phyloP scores from a whole-genome alignment of 2,797 vertebrate genomes.

The Clarias platycephalus region DNA sequence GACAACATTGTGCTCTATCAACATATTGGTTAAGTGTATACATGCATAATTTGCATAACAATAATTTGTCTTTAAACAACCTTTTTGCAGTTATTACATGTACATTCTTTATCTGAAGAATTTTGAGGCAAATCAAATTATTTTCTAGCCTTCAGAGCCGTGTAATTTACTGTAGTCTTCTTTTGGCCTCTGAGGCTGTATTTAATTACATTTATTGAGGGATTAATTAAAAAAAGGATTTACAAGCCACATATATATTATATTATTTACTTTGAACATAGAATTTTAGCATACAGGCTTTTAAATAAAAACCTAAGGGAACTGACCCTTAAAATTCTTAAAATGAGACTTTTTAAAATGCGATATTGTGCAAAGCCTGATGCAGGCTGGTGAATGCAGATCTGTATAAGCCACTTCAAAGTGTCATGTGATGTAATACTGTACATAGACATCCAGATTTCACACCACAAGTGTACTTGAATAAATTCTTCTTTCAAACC shows the following conservation, averaged over 20 bases:
- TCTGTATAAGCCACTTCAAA: neutral
- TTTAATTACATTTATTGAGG: neutral
- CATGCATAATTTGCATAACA: neutral
- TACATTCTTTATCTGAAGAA: neutral
- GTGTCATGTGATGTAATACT: neutral
- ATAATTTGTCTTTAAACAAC: neutral
- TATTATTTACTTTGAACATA: neutral
- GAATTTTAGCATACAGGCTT: neutral
- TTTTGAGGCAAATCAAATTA: neutral
- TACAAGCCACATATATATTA: neutral
- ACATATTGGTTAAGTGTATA: neutral
- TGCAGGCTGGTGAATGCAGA: neutral
- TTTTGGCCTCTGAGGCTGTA: neutral
- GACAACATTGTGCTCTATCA: neutral
- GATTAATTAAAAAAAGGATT: neutral
- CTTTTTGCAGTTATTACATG: neutral
- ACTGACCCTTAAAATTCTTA: neutral
- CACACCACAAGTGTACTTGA: neutral
- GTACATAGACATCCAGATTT: neutral
- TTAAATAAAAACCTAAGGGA: neutral
- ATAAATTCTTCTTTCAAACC: neutral
- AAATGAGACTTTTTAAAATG: neutral
- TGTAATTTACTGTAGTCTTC: neutral
- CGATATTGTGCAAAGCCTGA: neutral
- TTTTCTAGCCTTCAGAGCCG: neutral